These are phyloP conservation scores for Menidia beryllina DNA, from an alignment of 2,113 vertebrate genomes.

Conservation along the genomic window DNA sequence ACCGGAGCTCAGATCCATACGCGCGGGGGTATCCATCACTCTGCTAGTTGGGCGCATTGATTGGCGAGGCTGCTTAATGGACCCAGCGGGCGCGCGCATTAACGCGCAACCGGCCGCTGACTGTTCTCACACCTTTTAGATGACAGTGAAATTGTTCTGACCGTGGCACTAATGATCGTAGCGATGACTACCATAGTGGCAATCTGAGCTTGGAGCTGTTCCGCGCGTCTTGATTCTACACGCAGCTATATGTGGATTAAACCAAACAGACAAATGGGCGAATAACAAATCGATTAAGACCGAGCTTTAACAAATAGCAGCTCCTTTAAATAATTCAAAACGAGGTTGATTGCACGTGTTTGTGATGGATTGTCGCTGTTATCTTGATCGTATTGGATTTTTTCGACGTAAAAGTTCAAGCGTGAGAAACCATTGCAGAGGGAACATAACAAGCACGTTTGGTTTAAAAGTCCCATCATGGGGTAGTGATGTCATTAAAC, in stretches of 20 bases:
- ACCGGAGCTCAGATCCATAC: conserved; percentile 29
- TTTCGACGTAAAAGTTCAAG: background rate
- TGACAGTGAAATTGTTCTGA: conserved; percentile 9
- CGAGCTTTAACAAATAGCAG: background rate
- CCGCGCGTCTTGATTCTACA: too few relatives aligned
- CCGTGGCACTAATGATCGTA: background rate
- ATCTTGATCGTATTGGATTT: background rate
- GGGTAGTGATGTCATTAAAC: background rate
- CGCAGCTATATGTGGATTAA: too few relatives aligned
- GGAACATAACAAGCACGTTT: background rate
- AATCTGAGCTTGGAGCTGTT: too few relatives aligned
- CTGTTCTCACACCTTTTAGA: conserved; percentile 12
- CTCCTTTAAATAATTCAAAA: conserved; percentile 1
- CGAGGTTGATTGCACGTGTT: background rate
- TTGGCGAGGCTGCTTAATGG: conserved; percentile 12
- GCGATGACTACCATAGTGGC: conserved; percentile 15
- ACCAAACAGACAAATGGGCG: background rate
- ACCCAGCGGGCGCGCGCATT: conserved; percentile 8
- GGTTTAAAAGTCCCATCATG: too few relatives aligned
- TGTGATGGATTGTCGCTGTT: conserved; percentile 10
- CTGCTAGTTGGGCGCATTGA: conserved; percentile 37
- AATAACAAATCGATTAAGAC: background rate
- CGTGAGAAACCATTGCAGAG: background rate
- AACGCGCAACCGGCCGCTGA: background rate
- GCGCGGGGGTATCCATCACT: conserved; percentile 26